Evolutionary conservation across 2,113 vertebrate genomes (phyloP), one percentile per base, ranked within the genome.

Genomic region (Miniopterus natalensis): DNA sequence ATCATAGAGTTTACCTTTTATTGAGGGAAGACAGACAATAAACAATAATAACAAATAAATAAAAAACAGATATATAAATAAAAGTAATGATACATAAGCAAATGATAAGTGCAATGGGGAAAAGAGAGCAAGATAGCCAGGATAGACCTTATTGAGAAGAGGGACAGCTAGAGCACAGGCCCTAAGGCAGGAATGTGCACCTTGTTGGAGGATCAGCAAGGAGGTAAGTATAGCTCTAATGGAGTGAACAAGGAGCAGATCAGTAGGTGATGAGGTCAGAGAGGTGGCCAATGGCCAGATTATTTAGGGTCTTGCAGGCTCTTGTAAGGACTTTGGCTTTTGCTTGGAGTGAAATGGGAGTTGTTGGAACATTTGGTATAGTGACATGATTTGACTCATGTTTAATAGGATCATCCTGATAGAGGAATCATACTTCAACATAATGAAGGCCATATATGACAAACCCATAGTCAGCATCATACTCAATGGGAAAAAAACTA

Each of bases 291-390:
- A 92, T 40, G 71, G 79, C 40, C 14, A 92, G 85, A 73, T 78
- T 47, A 45, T 55, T 94, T 40, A 71, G 36, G 20, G 3, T 80
- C 77, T 59, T 68, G 15, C 5, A 90, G 80, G 36, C 25, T 23
- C 42, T 75, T n/a, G 1, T 83, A 87, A 88, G 63, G 73, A 71
- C 9, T 94, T 89, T 55, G 70, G 36, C 17, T 92, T 95, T 96
- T 95, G 8, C 71, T 80, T 49, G n/a, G 55, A 80, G 75, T 83
- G 49, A 63, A 88, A 66, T 40, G n/a, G 87, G 42, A 84, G n/a
- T 31, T 53, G 29, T 10, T 53, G 53, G 59, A 70, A 8, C 49
- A 73, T 92, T 96, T 84, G 81, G 77, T 81, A 42, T 68, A 83
- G 47, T 83, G 79, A 84, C 21, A 85, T 45, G n/a, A 96, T 83